Base-by-base conservation (phyloP, 2,113 vertebrate species). In the Nymphicus hollandicus region DNA sequence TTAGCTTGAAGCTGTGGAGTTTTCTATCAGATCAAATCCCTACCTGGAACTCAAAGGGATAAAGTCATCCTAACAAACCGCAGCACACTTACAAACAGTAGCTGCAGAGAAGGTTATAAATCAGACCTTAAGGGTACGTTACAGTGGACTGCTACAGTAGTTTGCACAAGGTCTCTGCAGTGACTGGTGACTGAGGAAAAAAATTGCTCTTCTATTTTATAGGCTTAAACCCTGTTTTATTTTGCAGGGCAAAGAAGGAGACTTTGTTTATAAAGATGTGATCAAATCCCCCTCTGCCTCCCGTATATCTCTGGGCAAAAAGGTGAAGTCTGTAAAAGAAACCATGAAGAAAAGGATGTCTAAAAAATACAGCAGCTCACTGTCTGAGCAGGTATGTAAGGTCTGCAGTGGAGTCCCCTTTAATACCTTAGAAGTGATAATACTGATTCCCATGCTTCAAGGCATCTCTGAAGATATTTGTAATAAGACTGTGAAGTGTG, bases 311-410 rank as follows among this genome's bases (percentile, higher is more conserved):
- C 98, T 99, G 81, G 99, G 99, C 72, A 99, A 99, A 98, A 99
- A 99, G 97, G 99, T 99, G 96, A 99, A 99, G 94, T 99, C 99
- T 6, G 99, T 99, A 66, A 99, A 99, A 96, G 99, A 99, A 97
- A 99, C 99, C 3, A 99, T 99, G 99, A 99, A 98, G 98, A 99
- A 99, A 93, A 98, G 99, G 91, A 99, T 99, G 98, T 99, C 99
- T 65, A 99, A 99, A 97, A 99, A 99, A 93, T 99, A 99, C n/a
- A 99, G 98, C 97, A 99, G 98, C 93, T 98, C 99, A 56, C 92
- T 99, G 27, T 98, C 99, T 69, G 99, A 99, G 84, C 99, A 99
- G 99, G 99, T 99, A 86, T 4, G 97, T 83, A 43, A 31, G 27
- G 35, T 82, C 91, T 82, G 65, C 44, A 43, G 0, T 90, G 19